A percentile compares a stretch with the other conserved stretches of the same genome.
These are phyloP conservation scores for Ceuthmochares aereus DNA, from an alignment of 2,113 vertebrate genomes.

Conservation along the genomic window DNA sequence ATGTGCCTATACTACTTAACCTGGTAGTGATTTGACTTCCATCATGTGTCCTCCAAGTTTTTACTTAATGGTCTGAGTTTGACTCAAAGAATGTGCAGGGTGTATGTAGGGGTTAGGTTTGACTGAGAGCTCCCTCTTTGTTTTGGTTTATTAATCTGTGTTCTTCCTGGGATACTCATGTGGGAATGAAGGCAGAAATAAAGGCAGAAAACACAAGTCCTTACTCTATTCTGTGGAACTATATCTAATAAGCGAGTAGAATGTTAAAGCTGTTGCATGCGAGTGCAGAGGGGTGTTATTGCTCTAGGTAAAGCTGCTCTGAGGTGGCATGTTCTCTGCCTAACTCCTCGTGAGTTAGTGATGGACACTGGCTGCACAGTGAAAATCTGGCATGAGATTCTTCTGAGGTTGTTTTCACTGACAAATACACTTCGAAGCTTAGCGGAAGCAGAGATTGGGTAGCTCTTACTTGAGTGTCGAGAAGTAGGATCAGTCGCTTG, in stretches of 20 bases:
- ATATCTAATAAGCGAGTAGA: neutral
- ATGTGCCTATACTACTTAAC: neutral
- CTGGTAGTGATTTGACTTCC: neutral
- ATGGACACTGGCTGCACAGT: neutral
- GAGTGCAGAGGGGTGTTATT: neutral
- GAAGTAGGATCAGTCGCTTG: neutral
- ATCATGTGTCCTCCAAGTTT: neutral
- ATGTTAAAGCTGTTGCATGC: neutral
- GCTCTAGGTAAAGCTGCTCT: neutral
- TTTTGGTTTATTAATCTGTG: neutral
- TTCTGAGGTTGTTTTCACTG: neutral
- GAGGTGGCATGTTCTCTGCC: neutral
- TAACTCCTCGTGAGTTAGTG: neutral
- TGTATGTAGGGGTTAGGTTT: neutral
- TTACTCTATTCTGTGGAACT: neutral
- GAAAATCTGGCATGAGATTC: rapidly evolving
- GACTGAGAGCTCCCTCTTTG: neutral
- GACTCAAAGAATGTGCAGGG: neutral
- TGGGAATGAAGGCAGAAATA: neutral
- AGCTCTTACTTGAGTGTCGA: neutral
- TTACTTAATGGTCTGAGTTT: neutral
- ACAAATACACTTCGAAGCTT: neutral
- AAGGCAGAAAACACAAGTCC: neutral
- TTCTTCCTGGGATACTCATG: neutral
- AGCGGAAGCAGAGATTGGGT: neutral